Evolutionary conservation across 2,888 invertebrate species (phyloP).

Genomic region (Allophyes oxyacanthae): DNA sequence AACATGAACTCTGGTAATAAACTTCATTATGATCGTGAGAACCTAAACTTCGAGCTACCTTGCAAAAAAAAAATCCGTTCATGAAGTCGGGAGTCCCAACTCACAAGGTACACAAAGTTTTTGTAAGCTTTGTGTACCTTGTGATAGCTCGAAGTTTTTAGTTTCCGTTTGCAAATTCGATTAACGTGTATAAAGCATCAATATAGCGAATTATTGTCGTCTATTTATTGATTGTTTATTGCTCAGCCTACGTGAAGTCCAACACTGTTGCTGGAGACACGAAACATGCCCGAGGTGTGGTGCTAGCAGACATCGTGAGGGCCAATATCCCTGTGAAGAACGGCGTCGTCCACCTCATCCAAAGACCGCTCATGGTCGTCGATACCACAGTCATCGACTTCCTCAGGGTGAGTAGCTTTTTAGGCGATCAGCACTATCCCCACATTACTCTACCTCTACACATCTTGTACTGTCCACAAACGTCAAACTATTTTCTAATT

Average conservation of each 20-base stretch:
- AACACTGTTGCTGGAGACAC: constrained; percentile 94
- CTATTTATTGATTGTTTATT: background rate
- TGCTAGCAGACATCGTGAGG: constrained; percentile 95
- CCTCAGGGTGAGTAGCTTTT: constrained; percentile 90
- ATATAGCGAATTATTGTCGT: no score
- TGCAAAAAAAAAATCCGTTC: no score
- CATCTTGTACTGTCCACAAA: constrained; percentile 16
- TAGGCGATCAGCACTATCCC: background rate
- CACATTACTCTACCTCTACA: constrained; percentile 8
- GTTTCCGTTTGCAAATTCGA: background rate
- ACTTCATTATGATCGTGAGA: no score
- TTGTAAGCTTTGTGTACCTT: no score
- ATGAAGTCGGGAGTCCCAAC: no score
- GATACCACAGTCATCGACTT: constrained; percentile 96
- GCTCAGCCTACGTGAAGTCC: constrained; percentile 94
- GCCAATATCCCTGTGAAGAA: constrained; percentile 97
- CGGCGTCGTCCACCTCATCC: constrained; percentile 97
- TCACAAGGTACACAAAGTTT: no score
- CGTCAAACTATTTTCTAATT: constrained; percentile 29
- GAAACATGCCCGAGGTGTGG: constrained; percentile 94
- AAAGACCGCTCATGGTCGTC: constrained; percentile 96
- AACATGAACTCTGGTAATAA: no score
- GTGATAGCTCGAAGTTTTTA: no score
- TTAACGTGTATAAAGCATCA: no score
- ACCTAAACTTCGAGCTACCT: no score